Evolutionary conservation across 2,113 vertebrate species (phyloP).

Genomic region (Petrocephalus zakoni): DNA sequence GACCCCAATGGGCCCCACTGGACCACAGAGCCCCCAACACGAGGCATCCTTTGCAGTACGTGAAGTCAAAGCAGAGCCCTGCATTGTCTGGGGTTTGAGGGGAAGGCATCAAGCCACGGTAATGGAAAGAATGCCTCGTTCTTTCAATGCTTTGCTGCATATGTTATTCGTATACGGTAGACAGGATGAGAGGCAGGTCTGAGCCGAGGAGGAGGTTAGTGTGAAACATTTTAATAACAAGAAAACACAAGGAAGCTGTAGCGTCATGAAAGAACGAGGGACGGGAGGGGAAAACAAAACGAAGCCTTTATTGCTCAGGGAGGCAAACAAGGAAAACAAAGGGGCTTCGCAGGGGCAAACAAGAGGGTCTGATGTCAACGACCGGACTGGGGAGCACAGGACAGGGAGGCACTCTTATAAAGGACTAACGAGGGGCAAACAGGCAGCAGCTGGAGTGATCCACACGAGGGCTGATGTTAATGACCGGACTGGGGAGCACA

Average conservation of each 20-base stretch:
- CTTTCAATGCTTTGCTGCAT: background rate
- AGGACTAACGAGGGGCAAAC: too few species aligned
- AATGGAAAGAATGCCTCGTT: background rate
- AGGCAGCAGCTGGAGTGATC: too few species aligned
- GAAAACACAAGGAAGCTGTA: background rate
- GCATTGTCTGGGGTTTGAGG: background rate
- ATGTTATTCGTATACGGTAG: background rate
- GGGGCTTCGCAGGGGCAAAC: too few species aligned
- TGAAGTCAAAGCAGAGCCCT: background rate
- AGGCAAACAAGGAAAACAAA: too few species aligned
- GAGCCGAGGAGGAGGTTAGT: background rate
- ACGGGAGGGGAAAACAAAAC: too few species aligned
- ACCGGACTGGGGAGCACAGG: too few species aligned
- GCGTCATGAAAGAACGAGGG: too few species aligned
- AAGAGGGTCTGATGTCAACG: too few species aligned
- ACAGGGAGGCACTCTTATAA: too few species aligned
- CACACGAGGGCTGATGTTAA: too few species aligned
- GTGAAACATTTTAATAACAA: background rate
- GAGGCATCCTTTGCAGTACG: background rate
- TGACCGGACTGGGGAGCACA: too few species aligned
- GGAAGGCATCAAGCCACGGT: background rate
- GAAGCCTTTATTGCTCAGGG: too few species aligned
- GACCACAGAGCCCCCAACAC: background rate
- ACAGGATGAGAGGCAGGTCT: background rate
- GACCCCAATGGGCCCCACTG: background rate